Percentiles rank a stretch among this genome's conserved stretches.
Evolutionary conservation across 2,797 vertebrate species (phyloP).

Genomic region (Acanthurus tractus): DNA sequence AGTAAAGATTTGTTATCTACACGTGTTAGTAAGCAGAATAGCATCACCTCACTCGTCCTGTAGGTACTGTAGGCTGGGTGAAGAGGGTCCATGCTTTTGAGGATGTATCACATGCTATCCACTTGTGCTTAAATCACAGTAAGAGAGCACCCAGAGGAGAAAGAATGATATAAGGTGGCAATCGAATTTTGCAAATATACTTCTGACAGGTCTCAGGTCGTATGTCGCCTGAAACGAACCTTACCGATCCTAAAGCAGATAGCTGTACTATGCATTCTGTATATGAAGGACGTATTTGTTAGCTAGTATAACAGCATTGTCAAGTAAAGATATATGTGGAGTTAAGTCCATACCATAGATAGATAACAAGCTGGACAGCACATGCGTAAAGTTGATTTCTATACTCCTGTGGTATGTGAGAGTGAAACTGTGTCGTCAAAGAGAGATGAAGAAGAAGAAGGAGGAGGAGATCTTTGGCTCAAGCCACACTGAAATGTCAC

Average conservation of each 20-base stretch:
- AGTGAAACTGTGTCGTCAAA: constrained; percentile 59
- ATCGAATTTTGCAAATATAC: constrained; percentile 56
- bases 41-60: constrained; percentile 52
- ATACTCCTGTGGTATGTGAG: constrained; percentile 63
- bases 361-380: constrained; percentile 73
- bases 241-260: constrained; percentile 72
- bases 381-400: constrained; percentile 76
- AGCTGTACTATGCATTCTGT: constrained; percentile 74
- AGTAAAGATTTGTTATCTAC: constrained; percentile 66
- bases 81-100: constrained; percentile 74
- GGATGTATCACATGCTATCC: constrained; percentile 77
- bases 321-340: constrained; percentile 76
- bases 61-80: constrained; percentile 54
- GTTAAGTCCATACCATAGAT: constrained; percentile 69
- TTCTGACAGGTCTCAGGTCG: constrained; percentile 47
- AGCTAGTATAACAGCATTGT: constrained; percentile 69
- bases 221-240: constrained; percentile 63
- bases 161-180: constrained; percentile 46
- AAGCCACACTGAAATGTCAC: constrained; percentile 77
- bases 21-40: constrained; percentile 64
- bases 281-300: constrained; percentile 73
- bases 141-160: constrained; percentile 69
- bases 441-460: constrained; percentile 45
- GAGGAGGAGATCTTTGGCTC: constrained; percentile 84
- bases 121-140: constrained; percentile 81